Evolutionary conservation across 2,797 vertebrate genomes (phyloP).

Genomic region (Prionace glauca): DNA sequence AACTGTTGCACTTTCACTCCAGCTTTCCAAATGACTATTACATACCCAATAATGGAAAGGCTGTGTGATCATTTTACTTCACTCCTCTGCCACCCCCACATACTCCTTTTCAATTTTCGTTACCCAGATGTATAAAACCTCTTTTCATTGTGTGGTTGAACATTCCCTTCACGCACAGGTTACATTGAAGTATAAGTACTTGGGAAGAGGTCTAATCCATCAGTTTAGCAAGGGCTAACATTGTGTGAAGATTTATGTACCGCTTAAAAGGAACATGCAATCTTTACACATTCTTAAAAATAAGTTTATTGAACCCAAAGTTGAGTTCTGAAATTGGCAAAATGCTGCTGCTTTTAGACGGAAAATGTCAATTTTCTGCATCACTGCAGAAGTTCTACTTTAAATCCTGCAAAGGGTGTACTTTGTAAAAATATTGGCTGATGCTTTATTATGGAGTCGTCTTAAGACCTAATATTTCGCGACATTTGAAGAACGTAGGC

Average conservation of each 20-base stretch:
- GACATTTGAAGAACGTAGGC: not conserved
- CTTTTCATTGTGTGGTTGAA: not conserved
- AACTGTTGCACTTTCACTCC: not conserved
- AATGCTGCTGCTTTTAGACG: not conserved
- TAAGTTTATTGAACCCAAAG: conserved; percentile 6
- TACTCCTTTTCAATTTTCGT: not conserved
- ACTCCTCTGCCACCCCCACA: not conserved
- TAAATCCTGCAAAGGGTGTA: not conserved
- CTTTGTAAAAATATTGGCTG: not conserved
- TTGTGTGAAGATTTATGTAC: not conserved
- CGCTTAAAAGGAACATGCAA: not conserved
- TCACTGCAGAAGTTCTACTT: not conserved
- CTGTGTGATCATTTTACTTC: not conserved
- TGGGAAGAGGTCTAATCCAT: not conserved
- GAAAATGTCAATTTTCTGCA: not conserved
- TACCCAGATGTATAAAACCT: not conserved
- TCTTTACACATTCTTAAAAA: not conserved
- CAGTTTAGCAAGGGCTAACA: not conserved
- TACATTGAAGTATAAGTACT: not conserved
- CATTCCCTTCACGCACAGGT: not conserved
- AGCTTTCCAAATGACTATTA: not conserved
- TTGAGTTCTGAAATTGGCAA: not conserved
- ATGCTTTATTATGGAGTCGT: not conserved
- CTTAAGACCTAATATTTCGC: not conserved
- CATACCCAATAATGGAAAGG: not conserved